These are phyloP conservation scores for Archilochus colubris DNA, from an alignment of 2,113 vertebrate genomes.

Conservation along the genomic window DNA sequence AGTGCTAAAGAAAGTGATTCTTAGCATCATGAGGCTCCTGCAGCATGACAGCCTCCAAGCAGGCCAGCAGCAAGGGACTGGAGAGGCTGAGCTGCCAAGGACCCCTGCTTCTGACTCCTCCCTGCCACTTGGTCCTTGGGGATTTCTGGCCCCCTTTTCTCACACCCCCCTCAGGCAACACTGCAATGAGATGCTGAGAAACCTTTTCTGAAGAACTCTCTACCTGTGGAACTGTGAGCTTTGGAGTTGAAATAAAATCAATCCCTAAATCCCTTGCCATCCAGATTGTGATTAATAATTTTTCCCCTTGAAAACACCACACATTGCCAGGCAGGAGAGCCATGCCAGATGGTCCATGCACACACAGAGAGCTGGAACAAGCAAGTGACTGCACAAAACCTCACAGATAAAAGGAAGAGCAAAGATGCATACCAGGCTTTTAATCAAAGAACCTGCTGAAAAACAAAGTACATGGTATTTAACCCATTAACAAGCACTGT, in stretches of 20 bases:
- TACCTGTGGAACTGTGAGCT: neutral
- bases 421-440: conserved; percentile 21
- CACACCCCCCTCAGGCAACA: neutral
- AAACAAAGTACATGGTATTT: neutral
- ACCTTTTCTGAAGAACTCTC: neutral
- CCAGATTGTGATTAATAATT: conserved; percentile 51
- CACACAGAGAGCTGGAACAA: conserved; percentile 50
- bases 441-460: conserved; percentile 26
- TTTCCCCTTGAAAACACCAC: conserved; percentile 25
- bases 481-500: neutral
- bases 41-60: neutral
- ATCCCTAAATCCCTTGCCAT: neutral
- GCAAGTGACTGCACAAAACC: conserved; percentile 1
- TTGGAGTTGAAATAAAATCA: neutral
- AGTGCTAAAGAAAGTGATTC: neutral
- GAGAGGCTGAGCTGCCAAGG: rapidly evolving
- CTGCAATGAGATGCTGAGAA: neutral
- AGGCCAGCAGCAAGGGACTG: neutral
- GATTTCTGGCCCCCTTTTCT: neutral
- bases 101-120: neutral
- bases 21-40: neutral
- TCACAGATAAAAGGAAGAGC: conserved; percentile 43
- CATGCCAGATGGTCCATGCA: conserved; percentile 41
- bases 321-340: neutral
- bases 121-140: rapidly evolving